Evolutionary conservation across 2,888 invertebrate genomes (phyloP).

Genomic region (Ormyrus nitidulus): DNA sequence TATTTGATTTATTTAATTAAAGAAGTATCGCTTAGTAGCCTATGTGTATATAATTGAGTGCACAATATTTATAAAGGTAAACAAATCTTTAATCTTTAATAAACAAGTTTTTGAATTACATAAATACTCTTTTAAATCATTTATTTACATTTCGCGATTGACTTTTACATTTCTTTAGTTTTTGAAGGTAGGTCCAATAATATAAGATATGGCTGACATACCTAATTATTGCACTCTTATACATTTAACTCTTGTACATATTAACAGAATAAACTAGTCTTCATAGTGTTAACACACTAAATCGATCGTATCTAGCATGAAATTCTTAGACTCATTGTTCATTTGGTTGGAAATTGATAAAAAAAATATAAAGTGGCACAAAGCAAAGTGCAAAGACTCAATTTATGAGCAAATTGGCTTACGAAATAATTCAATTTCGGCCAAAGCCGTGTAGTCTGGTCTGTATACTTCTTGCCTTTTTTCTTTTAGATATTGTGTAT

Average conservation of each 20-base stretch:
- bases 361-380: conserved; percentile 1
- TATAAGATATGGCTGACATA: not conserved
- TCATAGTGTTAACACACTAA: conserved; percentile 19
- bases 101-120: not conserved
- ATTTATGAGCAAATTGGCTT: conserved; percentile 28
- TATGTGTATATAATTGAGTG: too few species aligned
- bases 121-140: not conserved
- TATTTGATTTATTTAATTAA: too few species aligned
- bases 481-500: conserved; percentile 17
- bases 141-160: not conserved
- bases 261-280: conserved; percentile 25
- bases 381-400: conserved; percentile 19
- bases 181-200: too few species aligned
- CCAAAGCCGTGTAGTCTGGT: conserved; percentile 26
- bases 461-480: conserved; percentile 7
- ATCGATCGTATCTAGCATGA: conserved; percentile 24
- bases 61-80: too few species aligned
- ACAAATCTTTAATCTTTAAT: not conserved
- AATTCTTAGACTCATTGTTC: not conserved
- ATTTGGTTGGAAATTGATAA: conserved; percentile 43
- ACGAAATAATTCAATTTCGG: conserved; percentile 44
- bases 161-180: conserved; percentile 40
- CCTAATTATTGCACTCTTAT: conserved; percentile 35
- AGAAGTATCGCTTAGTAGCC: too few species aligned
- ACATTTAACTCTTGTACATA: conserved; percentile 43